phyloP scores from a whole-genome alignment of 2,888 invertebrate genomes.

The Limnephilus lunatus region DNA sequence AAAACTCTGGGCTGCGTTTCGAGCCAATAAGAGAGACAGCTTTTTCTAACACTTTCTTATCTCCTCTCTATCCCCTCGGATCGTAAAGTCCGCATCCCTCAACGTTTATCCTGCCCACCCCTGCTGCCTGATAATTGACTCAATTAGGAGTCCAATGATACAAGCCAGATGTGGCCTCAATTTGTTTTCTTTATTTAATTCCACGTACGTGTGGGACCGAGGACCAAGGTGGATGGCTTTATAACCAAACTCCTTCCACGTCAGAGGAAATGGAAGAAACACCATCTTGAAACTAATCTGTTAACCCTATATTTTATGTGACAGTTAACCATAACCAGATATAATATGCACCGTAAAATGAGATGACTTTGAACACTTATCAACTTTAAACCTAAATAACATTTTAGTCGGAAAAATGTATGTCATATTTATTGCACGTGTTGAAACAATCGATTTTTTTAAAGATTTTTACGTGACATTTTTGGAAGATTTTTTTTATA shows the following conservation, averaged over 20 bases:
- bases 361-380: too few species aligned
- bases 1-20: constrained; percentile 7
- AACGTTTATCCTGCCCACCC: constrained; percentile 3
- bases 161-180: constrained; percentile 64
- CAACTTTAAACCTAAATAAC: too few species aligned
- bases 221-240: constrained; percentile 24
- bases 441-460: too few species aligned
- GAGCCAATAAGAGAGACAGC: background rate
- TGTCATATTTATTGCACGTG: too few species aligned
- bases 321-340: background rate
- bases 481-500: too few species aligned
- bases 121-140: constrained; percentile 63
- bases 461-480: too few species aligned
- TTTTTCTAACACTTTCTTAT: constrained; percentile 48
- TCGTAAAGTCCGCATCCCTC: constrained; percentile 45
- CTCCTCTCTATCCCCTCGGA: background rate
- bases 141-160: constrained; percentile 65
- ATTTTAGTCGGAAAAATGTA: too few species aligned
- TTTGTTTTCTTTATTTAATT: constrained; percentile 37
- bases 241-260: constrained; percentile 3
- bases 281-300: background rate
- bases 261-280: background rate
- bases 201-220: constrained; percentile 20
- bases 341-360: background rate
- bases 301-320: background rate